A percentile compares a stretch with the other conserved stretches of the same genome.
phyloP scores from a whole-genome alignment of 2,113 vertebrate genomes.

The Semicossyphus pulcher region DNA sequence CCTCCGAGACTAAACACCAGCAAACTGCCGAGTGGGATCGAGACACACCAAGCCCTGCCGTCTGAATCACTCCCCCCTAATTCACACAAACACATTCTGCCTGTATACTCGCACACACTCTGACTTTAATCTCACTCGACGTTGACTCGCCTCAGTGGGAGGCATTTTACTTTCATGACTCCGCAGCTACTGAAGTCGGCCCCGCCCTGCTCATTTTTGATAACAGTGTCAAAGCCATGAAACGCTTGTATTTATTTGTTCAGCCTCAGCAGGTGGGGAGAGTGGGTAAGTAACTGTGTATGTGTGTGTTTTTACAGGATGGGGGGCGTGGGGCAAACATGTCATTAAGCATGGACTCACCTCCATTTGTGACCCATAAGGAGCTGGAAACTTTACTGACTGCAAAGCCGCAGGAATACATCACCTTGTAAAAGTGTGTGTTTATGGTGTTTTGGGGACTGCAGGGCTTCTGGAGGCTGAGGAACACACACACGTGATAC shows the following conservation, averaged over 20 bases:
- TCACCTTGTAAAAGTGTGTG: constrained; percentile 48
- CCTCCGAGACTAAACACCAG: constrained; percentile 69
- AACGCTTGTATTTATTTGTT: constrained; percentile 32
- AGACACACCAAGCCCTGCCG: constrained; percentile 32
- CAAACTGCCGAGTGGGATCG: constrained; percentile 35
- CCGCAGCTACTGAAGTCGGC: constrained; percentile 32
- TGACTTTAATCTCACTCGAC: constrained; percentile 55
- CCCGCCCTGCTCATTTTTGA: constrained; percentile 44
- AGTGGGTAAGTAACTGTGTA: not conserved
- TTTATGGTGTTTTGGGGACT: constrained; percentile 30
- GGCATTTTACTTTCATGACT: constrained; percentile 49
- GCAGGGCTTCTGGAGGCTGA: constrained; percentile 3
- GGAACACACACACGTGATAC: constrained; percentile 21
- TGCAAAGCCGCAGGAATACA: constrained; percentile 51
- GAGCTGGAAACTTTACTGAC: constrained; percentile 32
- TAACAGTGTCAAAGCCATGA: constrained; percentile 29
- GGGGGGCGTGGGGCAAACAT: constrained; percentile 1
- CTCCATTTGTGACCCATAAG: constrained; percentile 13
- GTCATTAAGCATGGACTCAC: constrained; percentile 4
- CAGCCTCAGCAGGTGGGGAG: constrained; percentile 20
- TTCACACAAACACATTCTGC: constrained; percentile 34
- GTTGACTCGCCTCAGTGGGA: constrained; percentile 24
- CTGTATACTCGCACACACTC: constrained; percentile 22
- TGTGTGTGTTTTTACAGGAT: constrained; percentile 7
- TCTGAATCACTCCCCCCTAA: constrained; percentile 25